Evolutionary conservation across 2,797 vertebrate species (phyloP).

Genomic region (Cryptoblepharus egeriae): DNA sequence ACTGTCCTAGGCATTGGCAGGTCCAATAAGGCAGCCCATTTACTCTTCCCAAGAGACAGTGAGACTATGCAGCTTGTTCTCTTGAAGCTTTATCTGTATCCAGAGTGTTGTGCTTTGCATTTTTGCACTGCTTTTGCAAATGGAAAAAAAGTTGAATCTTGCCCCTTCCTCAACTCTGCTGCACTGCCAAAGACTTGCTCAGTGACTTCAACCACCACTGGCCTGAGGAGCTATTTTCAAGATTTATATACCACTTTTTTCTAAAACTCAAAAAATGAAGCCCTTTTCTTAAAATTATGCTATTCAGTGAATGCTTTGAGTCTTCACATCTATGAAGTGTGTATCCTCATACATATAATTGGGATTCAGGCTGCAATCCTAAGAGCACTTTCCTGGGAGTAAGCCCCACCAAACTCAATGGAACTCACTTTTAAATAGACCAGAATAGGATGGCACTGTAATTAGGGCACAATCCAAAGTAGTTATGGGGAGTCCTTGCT

Average conservation of each 20-base stretch:
- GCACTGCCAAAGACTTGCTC: neutral
- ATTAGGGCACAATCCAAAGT: no score
- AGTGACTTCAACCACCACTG: neutral
- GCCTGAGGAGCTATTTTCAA: no score
- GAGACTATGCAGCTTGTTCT: neutral
- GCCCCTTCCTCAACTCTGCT: neutral
- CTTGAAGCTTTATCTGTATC: neutral
- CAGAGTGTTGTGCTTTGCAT: neutral
- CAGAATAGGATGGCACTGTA: no score
- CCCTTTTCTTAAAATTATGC: neutral
- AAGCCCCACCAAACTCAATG: no score
- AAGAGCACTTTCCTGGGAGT: no score
- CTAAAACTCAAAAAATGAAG: no score
- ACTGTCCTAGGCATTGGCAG: neutral
- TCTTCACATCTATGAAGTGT: neutral
- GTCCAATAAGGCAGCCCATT: neutral
- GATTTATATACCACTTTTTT: no score
- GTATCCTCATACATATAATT: neutral
- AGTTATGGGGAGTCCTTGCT: no score
- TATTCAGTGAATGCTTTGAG: neutral
- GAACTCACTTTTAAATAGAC: no score
- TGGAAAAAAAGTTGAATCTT: no score
- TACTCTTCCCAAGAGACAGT: neutral
- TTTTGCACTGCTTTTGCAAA: neutral
- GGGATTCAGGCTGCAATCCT: no score